Evolutionary conservation across 2,113 vertebrate genomes (phyloP).

Genomic region (Sialia sialis): DNA sequence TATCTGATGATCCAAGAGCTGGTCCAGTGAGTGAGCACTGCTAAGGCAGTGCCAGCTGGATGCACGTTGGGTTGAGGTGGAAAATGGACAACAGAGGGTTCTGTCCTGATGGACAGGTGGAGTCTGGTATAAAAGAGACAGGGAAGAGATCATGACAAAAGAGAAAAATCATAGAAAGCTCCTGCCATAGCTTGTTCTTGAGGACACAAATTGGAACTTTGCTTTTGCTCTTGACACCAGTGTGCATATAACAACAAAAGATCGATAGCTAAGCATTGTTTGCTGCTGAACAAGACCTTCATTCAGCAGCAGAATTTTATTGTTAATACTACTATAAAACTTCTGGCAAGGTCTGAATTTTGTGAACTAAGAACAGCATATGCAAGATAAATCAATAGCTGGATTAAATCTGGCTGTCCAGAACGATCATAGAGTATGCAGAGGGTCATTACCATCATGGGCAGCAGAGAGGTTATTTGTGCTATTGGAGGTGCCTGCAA

Average conservation of each 20-base stretch:
- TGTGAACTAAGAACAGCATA: not conserved
- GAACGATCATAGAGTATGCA: not conserved
- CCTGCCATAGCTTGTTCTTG: not conserved
- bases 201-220: not conserved
- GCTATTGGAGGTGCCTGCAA: not conserved
- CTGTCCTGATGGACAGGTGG: not conserved
- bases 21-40: not conserved
- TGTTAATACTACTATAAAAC: not conserved
- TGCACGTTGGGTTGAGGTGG: not conserved
- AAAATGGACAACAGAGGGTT: not conserved
- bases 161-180: not conserved
- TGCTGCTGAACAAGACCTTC: not conserved
- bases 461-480: not conserved
- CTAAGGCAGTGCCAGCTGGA: not conserved
- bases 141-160: not conserved
- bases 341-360: not conserved
- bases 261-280: not conserved
- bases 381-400: not conserved
- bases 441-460: accelerated
- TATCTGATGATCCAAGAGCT: not conserved
- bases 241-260: not conserved
- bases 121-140: not conserved
- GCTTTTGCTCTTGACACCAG: not conserved
- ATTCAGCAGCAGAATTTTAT: not conserved
- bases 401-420: not conserved